Conservation (phyloP, 2,113 vertebrate genomes). For the Heterochromis multidens region DNA sequence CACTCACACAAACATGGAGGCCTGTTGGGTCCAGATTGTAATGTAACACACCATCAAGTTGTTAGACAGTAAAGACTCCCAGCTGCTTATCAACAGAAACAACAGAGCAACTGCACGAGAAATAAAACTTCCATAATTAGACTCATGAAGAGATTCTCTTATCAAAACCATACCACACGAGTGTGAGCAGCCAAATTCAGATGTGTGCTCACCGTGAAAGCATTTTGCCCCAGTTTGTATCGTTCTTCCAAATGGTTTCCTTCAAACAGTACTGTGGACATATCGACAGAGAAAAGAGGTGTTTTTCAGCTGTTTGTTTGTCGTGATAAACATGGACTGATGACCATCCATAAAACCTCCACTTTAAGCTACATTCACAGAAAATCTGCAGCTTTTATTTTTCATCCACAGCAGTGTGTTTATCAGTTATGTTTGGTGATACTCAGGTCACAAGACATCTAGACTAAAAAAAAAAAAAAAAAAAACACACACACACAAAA, state of each 20-base stretch:
- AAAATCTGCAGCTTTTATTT: not conserved
- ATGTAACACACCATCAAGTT: not conserved
- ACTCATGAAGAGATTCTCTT: not conserved
- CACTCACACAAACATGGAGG: not conserved
- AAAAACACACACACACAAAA: not conserved
- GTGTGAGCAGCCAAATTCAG: not conserved
- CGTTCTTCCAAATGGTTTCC: not conserved
- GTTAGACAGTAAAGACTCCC: not conserved
- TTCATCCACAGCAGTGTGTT: not conserved
- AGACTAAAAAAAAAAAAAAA: too few species aligned
- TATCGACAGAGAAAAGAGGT: not conserved
- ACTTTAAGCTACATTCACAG: not conserved
- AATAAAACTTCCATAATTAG: not conserved
- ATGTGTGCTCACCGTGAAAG: not conserved
- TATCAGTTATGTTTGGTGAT: not conserved
- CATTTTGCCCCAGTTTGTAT: not conserved
- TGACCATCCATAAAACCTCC: not conserved
- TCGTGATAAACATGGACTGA: not conserved
- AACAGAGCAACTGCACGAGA: not conserved
- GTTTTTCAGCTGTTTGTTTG: not conserved
- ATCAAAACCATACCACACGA: not conserved
- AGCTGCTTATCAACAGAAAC: slow-evolving; percentile 1
- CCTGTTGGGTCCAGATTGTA: not conserved
- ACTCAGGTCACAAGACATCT: not conserved
- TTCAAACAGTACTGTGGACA: not conserved